Percentiles rank a stretch among this genome's conserved stretches.
Conservation (phyloP, 2,113 vertebrate genomes). For the Tor tambroides region DNA sequence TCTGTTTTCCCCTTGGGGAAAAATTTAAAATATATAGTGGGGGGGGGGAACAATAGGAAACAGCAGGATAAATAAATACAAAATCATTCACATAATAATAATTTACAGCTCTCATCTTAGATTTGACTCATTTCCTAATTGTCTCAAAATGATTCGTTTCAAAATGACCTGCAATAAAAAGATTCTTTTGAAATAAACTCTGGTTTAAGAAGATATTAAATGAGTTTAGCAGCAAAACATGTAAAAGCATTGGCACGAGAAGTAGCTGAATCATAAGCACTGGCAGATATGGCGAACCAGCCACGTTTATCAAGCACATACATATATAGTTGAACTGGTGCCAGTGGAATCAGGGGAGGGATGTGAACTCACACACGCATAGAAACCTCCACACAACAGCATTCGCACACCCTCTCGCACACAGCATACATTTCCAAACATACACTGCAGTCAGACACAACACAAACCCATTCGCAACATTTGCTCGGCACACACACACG, state of each 20-base stretch:
- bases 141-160: not conserved
- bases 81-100: conserved; percentile 29
- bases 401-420: conserved; percentile 47
- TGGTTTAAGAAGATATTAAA: conserved; percentile 36
- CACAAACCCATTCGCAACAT: conserved; percentile 31
- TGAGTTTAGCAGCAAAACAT: conserved; percentile 52
- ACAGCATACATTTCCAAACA: conserved; percentile 46
- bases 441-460: conserved; percentile 48
- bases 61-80: conserved; percentile 45
- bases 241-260: conserved; percentile 43
- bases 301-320: conserved; percentile 28
- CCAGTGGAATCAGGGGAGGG: conserved; percentile 17
- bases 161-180: conserved; percentile 12
- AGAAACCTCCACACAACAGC: conserved; percentile 10
- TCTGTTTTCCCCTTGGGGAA: conserved; percentile 13
- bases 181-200: not conserved
- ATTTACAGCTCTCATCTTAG: conserved; percentile 37
- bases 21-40: not conserved
- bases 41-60: not conserved
- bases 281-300: conserved; percentile 47
- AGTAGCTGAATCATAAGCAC: conserved; percentile 25
- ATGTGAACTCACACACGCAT: conserved; percentile 9
- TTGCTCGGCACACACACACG: not conserved
- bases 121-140: not conserved
- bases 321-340: conserved; percentile 28